Percentiles rank a stretch among this genome's conserved stretches.
phyloP scores from a whole-genome alignment of 2,113 vertebrate genomes.

The Alexandromys fortis region DNA sequence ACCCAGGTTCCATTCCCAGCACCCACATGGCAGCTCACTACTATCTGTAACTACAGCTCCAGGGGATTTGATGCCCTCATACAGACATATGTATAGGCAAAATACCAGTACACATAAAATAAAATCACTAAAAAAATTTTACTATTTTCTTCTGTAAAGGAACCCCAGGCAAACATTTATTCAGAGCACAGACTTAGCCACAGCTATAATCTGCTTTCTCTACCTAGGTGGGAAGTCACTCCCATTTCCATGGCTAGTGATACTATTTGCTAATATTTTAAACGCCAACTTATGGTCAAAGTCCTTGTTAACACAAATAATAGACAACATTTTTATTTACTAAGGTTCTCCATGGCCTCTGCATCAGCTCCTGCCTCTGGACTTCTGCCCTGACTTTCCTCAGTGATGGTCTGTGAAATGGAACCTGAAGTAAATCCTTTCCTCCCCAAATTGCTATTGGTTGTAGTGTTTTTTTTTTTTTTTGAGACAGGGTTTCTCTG shows the following conservation, averaged over 20 bases:
- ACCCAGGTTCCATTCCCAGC: neutral
- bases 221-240: neutral
- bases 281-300: neutral
- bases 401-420: neutral
- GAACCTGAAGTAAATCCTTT: neutral
- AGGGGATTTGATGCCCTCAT: neutral
- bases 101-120: neutral
- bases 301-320: neutral
- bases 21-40: neutral
- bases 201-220: conserved; percentile 8
- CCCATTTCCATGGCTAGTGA: conserved; percentile 1
- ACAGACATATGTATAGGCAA: neutral
- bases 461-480: neutral
- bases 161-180: conserved; percentile 24
- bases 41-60: neutral
- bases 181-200: conserved; percentile 11
- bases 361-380: neutral
- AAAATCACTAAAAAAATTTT: neutral
- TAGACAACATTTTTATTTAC: conserved; percentile 36
- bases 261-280: conserved; percentile 11
- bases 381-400: neutral
- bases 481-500: too few species aligned
- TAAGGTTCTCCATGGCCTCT: neutral
- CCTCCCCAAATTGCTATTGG: neutral
- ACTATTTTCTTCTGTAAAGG: conserved; percentile 16